Evolutionary conservation across 2,113 vertebrate species (phyloP).

Genomic region (Oceanites oceanicus): DNA sequence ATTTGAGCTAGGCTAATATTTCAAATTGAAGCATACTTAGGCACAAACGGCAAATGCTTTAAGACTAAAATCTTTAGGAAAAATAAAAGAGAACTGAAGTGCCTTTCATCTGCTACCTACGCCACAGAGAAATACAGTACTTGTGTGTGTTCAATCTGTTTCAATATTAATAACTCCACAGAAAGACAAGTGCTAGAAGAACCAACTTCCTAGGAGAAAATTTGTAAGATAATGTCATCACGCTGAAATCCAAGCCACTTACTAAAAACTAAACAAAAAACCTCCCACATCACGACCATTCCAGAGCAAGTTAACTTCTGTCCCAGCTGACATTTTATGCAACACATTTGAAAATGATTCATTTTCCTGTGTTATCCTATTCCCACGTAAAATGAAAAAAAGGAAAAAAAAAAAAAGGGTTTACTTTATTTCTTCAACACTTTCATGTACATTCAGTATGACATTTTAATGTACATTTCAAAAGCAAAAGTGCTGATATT

Average conservation of each 20-base stretch:
- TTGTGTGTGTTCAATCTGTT: not conserved
- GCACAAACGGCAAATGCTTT: not conserved
- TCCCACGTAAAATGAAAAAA: not conserved
- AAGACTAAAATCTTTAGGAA: not conserved
- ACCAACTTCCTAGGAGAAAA: not conserved
- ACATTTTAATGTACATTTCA: not conserved
- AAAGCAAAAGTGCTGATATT: not conserved
- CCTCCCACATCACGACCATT: not conserved
- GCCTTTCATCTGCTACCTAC: not conserved
- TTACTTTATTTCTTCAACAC: not conserved
- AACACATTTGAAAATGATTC: not conserved
- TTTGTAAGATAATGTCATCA: not conserved
- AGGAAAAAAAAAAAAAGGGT: not conserved
- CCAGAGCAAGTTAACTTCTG: not conserved
- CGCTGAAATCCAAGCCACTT: not conserved
- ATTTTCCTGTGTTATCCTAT: not conserved
- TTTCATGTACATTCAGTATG: not conserved
- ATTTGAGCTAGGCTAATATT: not conserved
- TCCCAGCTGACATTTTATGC: not conserved
- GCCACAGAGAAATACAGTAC: not conserved
- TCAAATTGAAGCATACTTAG: not conserved
- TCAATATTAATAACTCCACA: not conserved
- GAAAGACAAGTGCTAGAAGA: not conserved
- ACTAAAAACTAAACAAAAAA: not conserved
- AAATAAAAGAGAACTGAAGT: not conserved